Conservation (phyloP, 2,888 invertebrate species). For the Drosophila histrio region DNA sequence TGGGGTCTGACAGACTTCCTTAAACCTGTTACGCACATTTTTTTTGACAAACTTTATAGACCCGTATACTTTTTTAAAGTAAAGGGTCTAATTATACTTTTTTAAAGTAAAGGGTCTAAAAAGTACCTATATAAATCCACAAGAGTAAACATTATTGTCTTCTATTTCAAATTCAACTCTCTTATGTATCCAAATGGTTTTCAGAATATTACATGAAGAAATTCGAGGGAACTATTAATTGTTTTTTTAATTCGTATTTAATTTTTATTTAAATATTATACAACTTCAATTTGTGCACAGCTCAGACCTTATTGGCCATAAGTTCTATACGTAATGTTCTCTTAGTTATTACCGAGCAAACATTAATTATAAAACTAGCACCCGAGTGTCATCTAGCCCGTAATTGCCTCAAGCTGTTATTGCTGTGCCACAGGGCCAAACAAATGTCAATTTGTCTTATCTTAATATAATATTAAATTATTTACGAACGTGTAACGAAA, state of each 20-base stretch:
- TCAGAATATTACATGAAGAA: neutral
- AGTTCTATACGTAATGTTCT: neutral
- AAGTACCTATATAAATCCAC: too few species aligned
- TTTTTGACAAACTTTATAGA: too few species aligned
- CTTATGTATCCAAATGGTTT: neutral
- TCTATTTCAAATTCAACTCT: too few species aligned
- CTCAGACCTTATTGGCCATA: neutral
- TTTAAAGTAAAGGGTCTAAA: too few species aligned
- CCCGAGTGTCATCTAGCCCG: neutral
- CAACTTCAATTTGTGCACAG: neutral
- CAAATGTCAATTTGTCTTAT: slow-evolving; percentile 10
- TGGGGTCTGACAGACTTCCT: too few species aligned
- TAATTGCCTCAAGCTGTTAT: slow-evolving; percentile 3
- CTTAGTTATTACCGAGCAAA: neutral
- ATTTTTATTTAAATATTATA: too few species aligned
- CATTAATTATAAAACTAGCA: slow-evolving; percentile 17
- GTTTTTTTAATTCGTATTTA: neutral
- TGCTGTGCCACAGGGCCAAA: neutral
- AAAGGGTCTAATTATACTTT: too few species aligned
- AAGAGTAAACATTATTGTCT: too few species aligned
- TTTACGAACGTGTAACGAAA: slow-evolving; percentile 9
- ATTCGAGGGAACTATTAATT: neutral
- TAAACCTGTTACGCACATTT: too few species aligned
- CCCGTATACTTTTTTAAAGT: neutral
- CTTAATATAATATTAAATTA: slow-evolving; percentile 12